Percentiles rank a stretch among this genome's conserved stretches.
Conservation (phyloP, 1,140 invertebrate species). For the Mylabris phalerata region DNA sequence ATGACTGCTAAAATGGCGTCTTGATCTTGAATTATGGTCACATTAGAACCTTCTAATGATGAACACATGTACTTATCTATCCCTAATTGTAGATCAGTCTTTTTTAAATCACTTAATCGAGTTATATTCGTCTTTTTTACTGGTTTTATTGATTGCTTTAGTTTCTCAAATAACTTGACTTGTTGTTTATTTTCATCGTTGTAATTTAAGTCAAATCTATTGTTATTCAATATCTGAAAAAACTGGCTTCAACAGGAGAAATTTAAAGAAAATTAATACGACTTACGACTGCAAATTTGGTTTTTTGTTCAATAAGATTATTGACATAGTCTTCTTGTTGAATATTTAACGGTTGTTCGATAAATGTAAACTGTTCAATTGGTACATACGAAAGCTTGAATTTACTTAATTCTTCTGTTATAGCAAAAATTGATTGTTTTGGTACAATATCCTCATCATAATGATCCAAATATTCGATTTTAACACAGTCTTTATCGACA, state of each 20-base stretch:
- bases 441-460: background rate
- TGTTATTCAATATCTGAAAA: background rate
- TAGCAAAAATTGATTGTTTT: background rate
- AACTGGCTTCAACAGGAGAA: too few species aligned
- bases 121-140: background rate
- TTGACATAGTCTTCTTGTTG: background rate
- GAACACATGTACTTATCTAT: slow-evolving; percentile 1
- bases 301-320: background rate
- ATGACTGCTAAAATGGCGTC: background rate
- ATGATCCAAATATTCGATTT: slow-evolving; percentile 2
- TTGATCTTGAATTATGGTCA: background rate
- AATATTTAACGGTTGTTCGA: background rate
- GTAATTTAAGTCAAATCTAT: background rate
- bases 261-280: background rate
- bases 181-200: background rate
- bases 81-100: background rate
- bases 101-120: background rate
- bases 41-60: background rate
- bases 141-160: background rate
- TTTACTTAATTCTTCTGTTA: slow-evolving; percentile 3
- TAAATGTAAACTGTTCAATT: background rate
- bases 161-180: background rate
- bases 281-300: slow-evolving; percentile 3
- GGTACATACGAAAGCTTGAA: background rate
- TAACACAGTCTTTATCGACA: background rate